Evolutionary conservation across 2,113 vertebrate species (phyloP), one percentile per base, ranked within the genome.

Genomic region (Pitta sordida): DNA sequence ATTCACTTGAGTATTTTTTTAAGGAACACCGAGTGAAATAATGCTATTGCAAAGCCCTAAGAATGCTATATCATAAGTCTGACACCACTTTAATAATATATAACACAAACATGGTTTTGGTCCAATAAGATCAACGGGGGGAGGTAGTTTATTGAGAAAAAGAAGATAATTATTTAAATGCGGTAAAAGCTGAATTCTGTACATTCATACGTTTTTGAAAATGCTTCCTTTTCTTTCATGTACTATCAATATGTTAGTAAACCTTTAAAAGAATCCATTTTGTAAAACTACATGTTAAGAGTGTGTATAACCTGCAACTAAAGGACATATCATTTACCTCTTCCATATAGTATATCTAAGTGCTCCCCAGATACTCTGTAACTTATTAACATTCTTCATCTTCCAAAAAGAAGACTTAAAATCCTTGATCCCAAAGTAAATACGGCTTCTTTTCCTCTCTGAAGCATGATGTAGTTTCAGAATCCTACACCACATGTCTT

Each of bases 51-150:
- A 90, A 86, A 92, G 23, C 58, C 60, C 37, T 48, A 78, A 29
- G 52, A 43, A n/a, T 24, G 67, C 34, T 90, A 43, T 58, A 63
- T 87, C 83, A 58, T 43, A 36, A 93, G 36, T 44, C 51, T 95
- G 87, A 94, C 67, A 80, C 18, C 11, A 63, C 43, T 96, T 97
- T 93, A 95, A 96, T 93, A 96, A 97, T 92, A 49, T 74, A 94
- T 94, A 92, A 89, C 59, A 79, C 58, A 96, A 93, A 92, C 68
- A 90, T n/a, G 19, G 2, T 63, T 90, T 89, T 30, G 4, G 82
- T 70, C 60, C 58, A 46, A 21, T 36, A 96, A 30, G 32, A 95
- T 93, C 73, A 83, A 24, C 53, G 23, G 21, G 23, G 14, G 12
- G 34, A 81, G 15, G 17, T 63, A 93, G 78, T 95, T 95, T 91